phyloP scores from a whole-genome alignment of 2,888 invertebrate species.

The Helleia helle region DNA sequence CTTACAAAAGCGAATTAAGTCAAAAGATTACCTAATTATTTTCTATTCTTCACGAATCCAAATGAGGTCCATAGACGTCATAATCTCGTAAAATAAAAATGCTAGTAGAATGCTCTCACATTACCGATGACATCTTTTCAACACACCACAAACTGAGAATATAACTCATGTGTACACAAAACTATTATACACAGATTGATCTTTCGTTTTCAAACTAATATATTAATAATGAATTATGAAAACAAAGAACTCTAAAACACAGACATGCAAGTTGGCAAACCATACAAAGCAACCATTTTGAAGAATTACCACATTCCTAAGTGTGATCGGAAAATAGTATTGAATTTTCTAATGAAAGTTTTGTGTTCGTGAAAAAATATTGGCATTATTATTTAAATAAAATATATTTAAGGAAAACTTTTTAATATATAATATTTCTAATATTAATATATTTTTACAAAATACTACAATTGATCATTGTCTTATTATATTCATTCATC shows the following conservation, averaged over 20 bases:
- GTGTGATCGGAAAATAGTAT: constrained; percentile 52
- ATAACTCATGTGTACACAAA: constrained; percentile 30
- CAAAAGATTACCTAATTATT: constrained; percentile 41
- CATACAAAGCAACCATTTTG: constrained; percentile 82
- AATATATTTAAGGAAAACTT: too few relatives aligned
- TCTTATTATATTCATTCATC: too few relatives aligned
- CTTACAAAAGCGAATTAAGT: constrained; percentile 20
- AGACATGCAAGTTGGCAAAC: constrained; percentile 76
- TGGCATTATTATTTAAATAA: too few relatives aligned
- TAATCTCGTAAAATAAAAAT: constrained; percentile 60
- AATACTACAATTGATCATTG: too few relatives aligned
- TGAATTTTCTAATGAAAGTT: constrained; percentile 22
- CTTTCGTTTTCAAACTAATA: constrained; percentile 34
- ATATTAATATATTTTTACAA: too few relatives aligned
- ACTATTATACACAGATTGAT: constrained; percentile 30
- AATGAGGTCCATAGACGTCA: constrained; percentile 51
- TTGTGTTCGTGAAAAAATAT: too few relatives aligned
- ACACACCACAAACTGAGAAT: constrained; percentile 38
- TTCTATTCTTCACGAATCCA: constrained; percentile 44
- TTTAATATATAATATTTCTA: too few relatives aligned
- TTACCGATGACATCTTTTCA: constrained; percentile 70
- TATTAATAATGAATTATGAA: constrained; percentile 48
- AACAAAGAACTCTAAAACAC: constrained; percentile 71
- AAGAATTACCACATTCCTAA: constrained; percentile 82
- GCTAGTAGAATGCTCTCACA: constrained; percentile 65